Evolutionary conservation across 2,797 vertebrate species (phyloP), one percentile per base, ranked within the genome.

Genomic region (Fratercula arctica): DNA sequence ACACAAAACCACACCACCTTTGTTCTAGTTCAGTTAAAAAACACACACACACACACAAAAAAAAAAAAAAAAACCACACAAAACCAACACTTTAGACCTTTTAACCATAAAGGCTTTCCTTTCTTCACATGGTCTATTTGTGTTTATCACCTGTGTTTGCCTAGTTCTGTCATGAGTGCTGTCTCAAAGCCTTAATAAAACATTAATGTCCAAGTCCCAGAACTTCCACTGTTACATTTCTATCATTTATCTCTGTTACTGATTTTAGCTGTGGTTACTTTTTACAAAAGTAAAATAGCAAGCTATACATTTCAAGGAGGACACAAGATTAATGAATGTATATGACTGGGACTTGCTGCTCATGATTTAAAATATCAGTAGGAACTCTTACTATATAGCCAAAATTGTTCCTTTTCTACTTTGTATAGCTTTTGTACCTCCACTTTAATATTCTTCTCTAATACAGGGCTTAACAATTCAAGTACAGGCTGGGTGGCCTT

Each of bases 131-230:
- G 35, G 72, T 64, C 59, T 88, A 68, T 80, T 91, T 91, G 59
- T 77, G 64, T 89, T 87, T 94, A 75, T 92, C 81, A 87, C 51
- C 56, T 87, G 31, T 86, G 50, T 94, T 96, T 95, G 69, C 91
- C 79, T 90, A 82, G 72, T 90, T 90, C 67, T 94, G 79, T 79
- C 91, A 78, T 1, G 13, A 87, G 8, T 50, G 33, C 51, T 66
- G 28, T 77, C 73, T 90, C 60, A 86, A 94, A 93, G 50, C 50
- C 51, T 90, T 85, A 81, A 92, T 90, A 89, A 96, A 97, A 85
- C 68, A 74, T 91, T 77, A 64, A 84, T 66, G 92, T 77, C 84
- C 75, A 90, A 95, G 29, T 54, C 31, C n/a, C 33, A 72, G 57
- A 94, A 74, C 87, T 85, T 93, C 70, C 33, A 50, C 59, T 53